Evolutionary conservation across 2,888 invertebrate species (phyloP), one percentile per base, ranked within the genome.

Genomic region (Lepas anatifera): DNA sequence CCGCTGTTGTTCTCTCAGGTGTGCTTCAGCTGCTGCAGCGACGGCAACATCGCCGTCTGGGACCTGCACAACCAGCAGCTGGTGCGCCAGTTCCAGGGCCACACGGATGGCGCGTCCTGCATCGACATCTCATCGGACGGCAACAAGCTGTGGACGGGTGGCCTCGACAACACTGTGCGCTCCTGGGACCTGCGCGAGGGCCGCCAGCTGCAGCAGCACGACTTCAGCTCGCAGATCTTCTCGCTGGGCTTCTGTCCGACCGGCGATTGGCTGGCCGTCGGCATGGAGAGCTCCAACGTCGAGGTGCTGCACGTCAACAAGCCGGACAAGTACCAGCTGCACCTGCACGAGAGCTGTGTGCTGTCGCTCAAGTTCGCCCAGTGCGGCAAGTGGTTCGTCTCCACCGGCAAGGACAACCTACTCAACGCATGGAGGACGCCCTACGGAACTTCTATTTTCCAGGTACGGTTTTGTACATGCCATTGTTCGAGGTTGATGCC

Each of bases 1-100:
- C n/a, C n/a, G n/a, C n/a, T n/a, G n/a, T n/a, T n/a, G n/a, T n/a
- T n/a, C n/a, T 85, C 76, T 43, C 25, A 27, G n/a, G 90, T 95
- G 73, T 95, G 96, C 85, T 97, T 95, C 84, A 94, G 94, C 78
- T 97, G 96, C 82, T 96, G 96, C 82, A 93, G 94, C 68, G 96
- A 97, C 81, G 96, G 96, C 64, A 93, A 95, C 83, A 83, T 84
- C 70, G 83, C 83, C 32, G 82, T 85, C 2, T 85, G 84, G 84
- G 85, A 85, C 77, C 77, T 84, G 18, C 83, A 82, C 75, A 84
- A 82, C 76, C 83, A 83, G 75, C 80, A 79, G 67, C 78, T 83
- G 73, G 82, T 83, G 76, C 79, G 81, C 71, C 76, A 76, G 70
- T 75, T 75, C 72, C 75, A 75, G 76, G 85, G 85, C 37, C 85